Base-by-base conservation (phyloP, 2,888 invertebrate genomes). In the Cephonodes hylas region DNA sequence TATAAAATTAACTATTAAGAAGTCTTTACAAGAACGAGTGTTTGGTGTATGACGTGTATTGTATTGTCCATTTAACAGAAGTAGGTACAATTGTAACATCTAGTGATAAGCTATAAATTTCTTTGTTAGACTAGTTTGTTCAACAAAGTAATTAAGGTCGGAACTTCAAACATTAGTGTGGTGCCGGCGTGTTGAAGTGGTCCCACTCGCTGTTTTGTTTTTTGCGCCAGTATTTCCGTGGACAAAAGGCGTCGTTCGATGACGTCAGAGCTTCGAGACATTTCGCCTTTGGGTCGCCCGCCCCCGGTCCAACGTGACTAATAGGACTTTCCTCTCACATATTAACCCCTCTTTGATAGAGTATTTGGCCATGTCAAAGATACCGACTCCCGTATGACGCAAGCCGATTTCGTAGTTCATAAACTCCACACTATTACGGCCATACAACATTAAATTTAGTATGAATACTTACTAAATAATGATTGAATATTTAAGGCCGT, bases 291-390 rank as follows among this genome's bases (percentile, higher is more conserved):
- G 27, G 31, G 53, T 31, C 53, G 53, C 53, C 53, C 25, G 23
- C 3, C 53, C 15, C 53, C 27, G 27, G 15, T 27, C 31, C 18
- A 31, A 53, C 53, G 27, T 53, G 53, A 53, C 53, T 53, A 53
- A 53, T 53, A 53, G 53, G 27, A 18, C 31, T 31, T 53, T 53
- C 27, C 53, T 53, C 53, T 53, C 18, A 18, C 31, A 53, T 53
- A 53, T 31, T 53, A 53, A 53, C 31, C 53, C 31, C 53, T 10
- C 38, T 53, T 53, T 53, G 27, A 53, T 53, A 53, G 53, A 53
- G 53, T 31, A 31, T 53, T 31, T 18, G 27, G 31, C 15, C 7
- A 18, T 27, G 31, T 18, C 10, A 53, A 18, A 53, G 27, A 53
- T 53, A 53, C 31, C 10, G 31, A 18, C 18, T 8, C 6, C 8